phyloP scores from a whole-genome alignment of 1,140 invertebrate species.

The Papilio helenus region DNA sequence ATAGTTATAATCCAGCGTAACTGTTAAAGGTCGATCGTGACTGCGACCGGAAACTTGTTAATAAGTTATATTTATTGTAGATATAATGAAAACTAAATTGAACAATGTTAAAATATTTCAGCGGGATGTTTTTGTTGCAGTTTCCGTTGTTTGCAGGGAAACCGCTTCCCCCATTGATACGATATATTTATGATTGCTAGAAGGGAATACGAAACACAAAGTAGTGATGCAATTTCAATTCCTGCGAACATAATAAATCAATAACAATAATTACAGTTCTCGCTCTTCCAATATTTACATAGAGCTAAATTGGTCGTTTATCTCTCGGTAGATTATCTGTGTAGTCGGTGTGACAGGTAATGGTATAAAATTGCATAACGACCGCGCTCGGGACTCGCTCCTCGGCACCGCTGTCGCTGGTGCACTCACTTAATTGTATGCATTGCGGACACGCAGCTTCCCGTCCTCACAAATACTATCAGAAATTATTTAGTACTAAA shows the following conservation, averaged over 20 bases:
- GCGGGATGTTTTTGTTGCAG: not conserved
- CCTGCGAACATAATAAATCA: not conserved
- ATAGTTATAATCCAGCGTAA: slow-evolving; percentile 6
- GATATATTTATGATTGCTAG: not conserved
- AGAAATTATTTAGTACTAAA: not conserved
- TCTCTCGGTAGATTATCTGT: not conserved
- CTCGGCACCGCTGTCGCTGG: not conserved
- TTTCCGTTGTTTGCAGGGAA: slow-evolving; percentile 14
- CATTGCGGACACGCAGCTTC: not conserved
- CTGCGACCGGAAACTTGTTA: not conserved
- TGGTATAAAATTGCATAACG: not conserved
- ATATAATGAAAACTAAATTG: not conserved
- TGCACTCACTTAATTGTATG: not conserved
- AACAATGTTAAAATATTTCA: not conserved
- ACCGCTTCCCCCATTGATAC: not conserved
- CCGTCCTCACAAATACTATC: not conserved
- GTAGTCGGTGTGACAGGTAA: not conserved
- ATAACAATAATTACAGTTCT: slow-evolving; percentile 3
- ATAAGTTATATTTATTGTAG: not conserved
- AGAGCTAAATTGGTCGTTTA: not conserved
- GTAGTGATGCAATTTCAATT: not conserved
- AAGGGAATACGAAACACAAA: not conserved
- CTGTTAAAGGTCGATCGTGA: not conserved
- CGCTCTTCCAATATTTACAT: not conserved
- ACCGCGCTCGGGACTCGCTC: not conserved